A percentile compares a stretch with the other conserved stretches of the same genome.
Conservation (phyloP, 2,113 vertebrate genomes). For the Asarcornis scutulata region DNA sequence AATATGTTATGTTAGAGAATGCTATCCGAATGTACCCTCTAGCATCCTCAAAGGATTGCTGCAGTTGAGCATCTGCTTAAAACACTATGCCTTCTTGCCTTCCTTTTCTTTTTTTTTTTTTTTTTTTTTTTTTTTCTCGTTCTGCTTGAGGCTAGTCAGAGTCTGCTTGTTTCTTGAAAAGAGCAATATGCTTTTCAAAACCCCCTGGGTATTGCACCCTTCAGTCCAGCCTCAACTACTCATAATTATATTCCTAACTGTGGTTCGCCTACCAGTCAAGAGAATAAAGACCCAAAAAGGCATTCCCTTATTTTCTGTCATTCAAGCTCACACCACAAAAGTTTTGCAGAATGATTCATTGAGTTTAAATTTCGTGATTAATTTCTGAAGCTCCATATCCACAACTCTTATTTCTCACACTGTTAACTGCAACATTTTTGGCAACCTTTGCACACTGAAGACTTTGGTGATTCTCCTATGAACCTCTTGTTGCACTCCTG, state of each 20-base stretch:
- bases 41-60: not conserved
- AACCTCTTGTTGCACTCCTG: fast-evolving
- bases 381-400: not conserved
- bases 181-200: not conserved
- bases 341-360: not conserved
- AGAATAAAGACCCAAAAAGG: not conserved
- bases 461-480: not conserved
- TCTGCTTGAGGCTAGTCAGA: not conserved
- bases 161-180: not conserved
- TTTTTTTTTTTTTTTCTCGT: not conserved
- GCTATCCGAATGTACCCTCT: not conserved
- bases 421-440: not conserved
- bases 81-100: not conserved
- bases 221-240: slow-evolving; percentile 8
- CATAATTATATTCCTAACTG: not conserved
- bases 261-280: not conserved
- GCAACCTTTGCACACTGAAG: not conserved
- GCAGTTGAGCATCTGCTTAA: not conserved
- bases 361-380: not conserved
- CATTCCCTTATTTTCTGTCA: not conserved
- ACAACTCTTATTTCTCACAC: not conserved
- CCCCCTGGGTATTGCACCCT: not conserved
- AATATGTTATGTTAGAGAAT: not conserved
- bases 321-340: not conserved
- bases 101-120: not conserved